Base-by-base conservation (phyloP, 2,113 vertebrate genomes). In the Rafetus swinhoei region DNA sequence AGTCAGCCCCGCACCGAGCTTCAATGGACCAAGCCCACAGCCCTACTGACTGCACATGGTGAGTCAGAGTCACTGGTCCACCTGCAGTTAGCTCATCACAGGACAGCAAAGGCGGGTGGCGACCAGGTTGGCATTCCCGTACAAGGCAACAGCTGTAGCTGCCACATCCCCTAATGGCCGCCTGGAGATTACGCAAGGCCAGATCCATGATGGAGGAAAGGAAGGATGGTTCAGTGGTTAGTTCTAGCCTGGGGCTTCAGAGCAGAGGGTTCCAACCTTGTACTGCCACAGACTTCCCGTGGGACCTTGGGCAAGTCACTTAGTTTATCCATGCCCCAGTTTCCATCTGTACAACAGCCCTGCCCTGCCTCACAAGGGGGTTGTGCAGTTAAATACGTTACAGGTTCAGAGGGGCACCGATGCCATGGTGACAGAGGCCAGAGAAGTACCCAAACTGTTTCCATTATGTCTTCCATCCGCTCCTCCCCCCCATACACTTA, bases 401-500 rank as follows among this genome's bases (percentile, higher is more conserved):
- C 22, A 74, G 35, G 39, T 24, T 6, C 8, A 21, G n/a, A 74
- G 21, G 35, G 39, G 11, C 9, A 1, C 72, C 39, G 6, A 39
- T 35, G 35, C 9, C 10, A 24, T 11, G 9, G 9, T 19, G 32
- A 21, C 19, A 22, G 16, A 11, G 62, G 62, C 32, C 62, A n/a
- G 62, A 69, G 32, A 29, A 74, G 19, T 35, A 74, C n/a, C 18
- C 35, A 39, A 39, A 45, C n/a, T 21, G 11, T 39, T 39, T 24
- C 35, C 72, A 24, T 39, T 15, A 39, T 12, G 21, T 7, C n/a
- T 32, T 56, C 45, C 45, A 45, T 45, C 45, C 45, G 45, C 45
- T 45, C 6, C 9, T 5, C n/a, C 3, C 4, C n/a, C 59, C 5
- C 39, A 35, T 0, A 0, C 22, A 15, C 18, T 62, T 72, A 92